Percentiles rank a stretch among this genome's conserved stretches.
Evolutionary conservation across 2,797 vertebrate species (phyloP).

Genomic region (Onychomys leucogaster): DNA sequence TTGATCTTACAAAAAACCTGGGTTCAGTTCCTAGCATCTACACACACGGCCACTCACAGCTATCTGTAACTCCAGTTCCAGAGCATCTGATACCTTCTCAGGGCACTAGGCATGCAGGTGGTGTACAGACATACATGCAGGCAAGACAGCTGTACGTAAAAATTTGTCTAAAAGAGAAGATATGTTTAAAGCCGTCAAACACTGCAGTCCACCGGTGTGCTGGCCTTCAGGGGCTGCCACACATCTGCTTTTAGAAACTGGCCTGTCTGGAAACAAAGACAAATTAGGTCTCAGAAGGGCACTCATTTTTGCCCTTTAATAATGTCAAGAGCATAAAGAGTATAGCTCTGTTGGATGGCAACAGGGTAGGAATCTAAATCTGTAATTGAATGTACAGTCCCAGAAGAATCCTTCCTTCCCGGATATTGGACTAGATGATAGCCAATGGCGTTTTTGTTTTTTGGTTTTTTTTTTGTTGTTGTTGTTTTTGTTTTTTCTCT

Average conservation of each 20-base stretch:
- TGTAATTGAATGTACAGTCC: not conserved
- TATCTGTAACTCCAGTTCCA: not conserved
- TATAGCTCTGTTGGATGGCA: not conserved
- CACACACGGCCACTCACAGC: not conserved
- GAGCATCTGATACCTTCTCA: not conserved
- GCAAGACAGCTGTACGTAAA: not conserved
- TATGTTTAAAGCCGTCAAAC: not conserved
- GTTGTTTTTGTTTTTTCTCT: not conserved
- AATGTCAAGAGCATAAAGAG: constrained; percentile 7
- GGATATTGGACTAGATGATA: constrained; percentile 34
- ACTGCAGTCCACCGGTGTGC: not conserved
- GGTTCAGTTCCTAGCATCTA: not conserved
- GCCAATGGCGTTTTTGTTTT: constrained; percentile 24
- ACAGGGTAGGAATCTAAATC: constrained; percentile 21
- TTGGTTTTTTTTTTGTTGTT: no score
- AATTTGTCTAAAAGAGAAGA: not conserved
- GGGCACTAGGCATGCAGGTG: not conserved
- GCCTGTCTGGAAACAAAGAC: constrained; percentile 7
- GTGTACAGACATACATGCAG: no score
- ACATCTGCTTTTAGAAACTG: constrained; percentile 53
- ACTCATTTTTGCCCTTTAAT: constrained; percentile 37
- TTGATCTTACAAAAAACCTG: not conserved
- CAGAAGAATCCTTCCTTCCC: not conserved
- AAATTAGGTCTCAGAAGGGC: constrained; percentile 21
- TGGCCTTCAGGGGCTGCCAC: not conserved